Base-by-base conservation (phyloP, 2,888 invertebrate genomes). In the Isoperla grammatica region DNA sequence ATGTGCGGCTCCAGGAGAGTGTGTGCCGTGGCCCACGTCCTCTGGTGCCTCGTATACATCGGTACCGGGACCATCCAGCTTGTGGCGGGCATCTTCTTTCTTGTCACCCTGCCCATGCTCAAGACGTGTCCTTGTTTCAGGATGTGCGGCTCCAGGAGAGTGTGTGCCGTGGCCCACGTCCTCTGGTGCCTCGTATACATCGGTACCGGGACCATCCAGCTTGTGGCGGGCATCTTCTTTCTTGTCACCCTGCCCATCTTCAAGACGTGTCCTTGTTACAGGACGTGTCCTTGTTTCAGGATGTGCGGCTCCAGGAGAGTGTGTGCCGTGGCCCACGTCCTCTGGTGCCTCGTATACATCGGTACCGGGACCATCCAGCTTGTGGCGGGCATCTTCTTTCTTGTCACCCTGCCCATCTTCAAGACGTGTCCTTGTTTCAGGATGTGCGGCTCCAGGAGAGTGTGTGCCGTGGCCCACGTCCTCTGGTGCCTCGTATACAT, bases 181-280 rank as follows among this genome's bases (percentile, higher is more conserved):
- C 69, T 77, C 69, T 78, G 78, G 76, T 75, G 77, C 67, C 70
- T 75, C 39, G 68, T 77, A 57, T 79, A 78, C 67, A 74, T 78
- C 54, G 70, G 73, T 50, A 74, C 75, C 63, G 80, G 79, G 58
- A 75, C 77, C 57, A 74, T 76, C 57, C 80, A 79, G 69, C 70
- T 79, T 57, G 75, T 78, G 60, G 75, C 76, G 39, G 79, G 79
- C 42, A 75, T 79, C 60, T 78, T 79, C 69, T 79, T 78, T 69
- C 70, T 78, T 61, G 73, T 79, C 63, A 76, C 76, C 43, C 70
- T 79, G 64, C 78, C 78, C 61, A 73, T 78, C 60, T 72, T 78
- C 57, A 73, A 74, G 64, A 70, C 79, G 23, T 76, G 76, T n/a
- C n/a, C n/a, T n/a, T n/a, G n/a, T n/a, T n/a, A n/a, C n/a, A n/a